phyloP scores from a whole-genome alignment of 1,140 invertebrate genomes.

The Physella acuta region DNA sequence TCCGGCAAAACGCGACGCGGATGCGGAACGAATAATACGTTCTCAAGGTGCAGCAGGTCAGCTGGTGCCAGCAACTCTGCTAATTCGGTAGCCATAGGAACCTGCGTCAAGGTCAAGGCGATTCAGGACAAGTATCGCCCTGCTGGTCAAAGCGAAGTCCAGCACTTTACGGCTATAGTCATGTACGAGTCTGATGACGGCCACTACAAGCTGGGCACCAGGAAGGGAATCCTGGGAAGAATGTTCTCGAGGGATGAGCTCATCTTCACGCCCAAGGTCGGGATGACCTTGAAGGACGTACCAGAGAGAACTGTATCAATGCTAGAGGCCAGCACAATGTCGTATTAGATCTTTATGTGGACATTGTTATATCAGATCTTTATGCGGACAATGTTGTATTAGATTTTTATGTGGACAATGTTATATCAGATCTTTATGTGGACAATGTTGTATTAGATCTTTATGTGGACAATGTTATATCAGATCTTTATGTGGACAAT shows the following conservation, averaged over 20 bases:
- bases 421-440: too few relatives aligned
- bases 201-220: slow-evolving; percentile 5
- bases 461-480: too few relatives aligned
- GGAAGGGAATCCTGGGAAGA: not conserved
- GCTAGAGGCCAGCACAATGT: not conserved
- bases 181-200: slow-evolving; percentile 6
- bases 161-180: not conserved
- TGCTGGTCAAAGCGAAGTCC: not conserved
- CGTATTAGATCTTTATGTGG: too few relatives aligned
- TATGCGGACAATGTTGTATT: too few relatives aligned
- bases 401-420: too few relatives aligned
- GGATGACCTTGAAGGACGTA: not conserved
- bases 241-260: not conserved
- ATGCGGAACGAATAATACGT: too few relatives aligned
- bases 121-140: not conserved
- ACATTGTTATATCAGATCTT: too few relatives aligned
- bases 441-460: too few relatives aligned
- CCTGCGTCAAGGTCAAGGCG: not conserved
- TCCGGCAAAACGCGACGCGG: too few relatives aligned
- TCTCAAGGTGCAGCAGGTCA: too few relatives aligned
- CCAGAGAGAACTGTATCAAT: not conserved
- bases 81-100: not conserved
- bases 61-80: too few relatives aligned
- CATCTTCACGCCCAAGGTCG: not conserved
- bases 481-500: too few relatives aligned